Conservation (phyloP, 2,888 invertebrate species). For the Parnassius glacialis region DNA sequence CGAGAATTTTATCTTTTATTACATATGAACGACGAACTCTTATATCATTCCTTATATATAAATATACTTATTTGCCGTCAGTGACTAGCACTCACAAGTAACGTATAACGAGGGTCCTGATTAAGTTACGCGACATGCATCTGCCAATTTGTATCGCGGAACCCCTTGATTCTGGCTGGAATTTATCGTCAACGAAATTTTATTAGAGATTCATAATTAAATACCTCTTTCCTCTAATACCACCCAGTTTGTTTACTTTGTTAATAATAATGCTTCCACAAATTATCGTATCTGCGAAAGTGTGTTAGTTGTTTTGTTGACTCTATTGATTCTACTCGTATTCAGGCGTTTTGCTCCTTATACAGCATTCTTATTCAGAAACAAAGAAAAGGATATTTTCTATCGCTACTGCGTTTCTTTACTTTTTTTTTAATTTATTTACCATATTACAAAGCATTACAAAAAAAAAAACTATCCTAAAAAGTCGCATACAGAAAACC, state of each 20-base stretch:
- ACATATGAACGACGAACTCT: neutral
- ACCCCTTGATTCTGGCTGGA: constrained; percentile 44
- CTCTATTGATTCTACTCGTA: no score
- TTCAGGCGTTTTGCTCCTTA: no score
- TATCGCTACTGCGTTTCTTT: no score
- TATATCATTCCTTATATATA: neutral
- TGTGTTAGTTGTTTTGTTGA: no score
- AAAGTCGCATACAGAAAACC: no score
- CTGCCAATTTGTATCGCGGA: constrained; percentile 70
- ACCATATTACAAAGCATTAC: no score
- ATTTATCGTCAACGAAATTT: constrained; percentile 58
- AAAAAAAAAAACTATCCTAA: no score
- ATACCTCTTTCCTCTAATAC: constrained; percentile 55
- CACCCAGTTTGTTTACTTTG: constrained; percentile 28
- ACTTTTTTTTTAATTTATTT: no score
- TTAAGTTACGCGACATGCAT: constrained; percentile 76
- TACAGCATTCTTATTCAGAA: no score
- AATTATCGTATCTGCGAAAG: no score
- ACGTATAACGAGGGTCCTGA: constrained; percentile 53
- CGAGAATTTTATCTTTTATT: no score
- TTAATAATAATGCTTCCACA: neutral
- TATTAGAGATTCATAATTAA: constrained; percentile 65
- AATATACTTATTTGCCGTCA: neutral
- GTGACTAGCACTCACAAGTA: neutral
- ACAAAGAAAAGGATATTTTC: no score